These are phyloP conservation scores for Volucella zonaria DNA, from an alignment of 2,888 invertebrate species.

Conservation along the genomic window DNA sequence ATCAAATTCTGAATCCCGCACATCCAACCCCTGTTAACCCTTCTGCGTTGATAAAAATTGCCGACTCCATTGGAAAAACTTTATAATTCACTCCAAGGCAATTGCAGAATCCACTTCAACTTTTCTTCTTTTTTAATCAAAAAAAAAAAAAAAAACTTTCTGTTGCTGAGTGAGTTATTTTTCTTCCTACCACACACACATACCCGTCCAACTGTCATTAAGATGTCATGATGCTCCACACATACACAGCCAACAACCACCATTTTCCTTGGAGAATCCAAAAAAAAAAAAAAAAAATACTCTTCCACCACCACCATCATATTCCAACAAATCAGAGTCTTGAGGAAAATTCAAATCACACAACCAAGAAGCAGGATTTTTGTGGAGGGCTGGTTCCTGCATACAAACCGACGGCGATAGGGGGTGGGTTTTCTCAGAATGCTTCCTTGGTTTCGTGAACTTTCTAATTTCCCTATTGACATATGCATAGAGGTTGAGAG, in stretches of 20 bases:
- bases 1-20: conserved; percentile 5
- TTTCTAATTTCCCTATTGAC: conserved; percentile 57
- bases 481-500: conserved; percentile 13
- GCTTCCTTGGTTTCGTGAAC: conserved; percentile 20
- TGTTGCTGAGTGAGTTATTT: conserved; percentile 55
- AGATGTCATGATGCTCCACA: conserved; percentile 51
- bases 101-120: not conserved
- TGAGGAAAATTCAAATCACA: conserved; percentile 53
- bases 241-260: conserved; percentile 20
- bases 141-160: not conserved
- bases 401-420: not conserved
- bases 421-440: conserved; percentile 11
- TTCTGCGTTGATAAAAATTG: not conserved
- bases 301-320: conserved; percentile 15
- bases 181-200: conserved; percentile 60
- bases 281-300: not conserved
- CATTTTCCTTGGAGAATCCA: conserved; percentile 11
- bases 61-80: conserved; percentile 1
- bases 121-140: not conserved
- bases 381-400: conserved; percentile 8
- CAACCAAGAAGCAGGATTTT: not conserved
- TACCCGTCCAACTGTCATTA: conserved; percentile 76
- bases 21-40: conserved; percentile 15
- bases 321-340: conserved; percentile 61
- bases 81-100: not conserved